Conservation (phyloP, 2,888 invertebrate genomes). For the Xiphydria camelus region DNA sequence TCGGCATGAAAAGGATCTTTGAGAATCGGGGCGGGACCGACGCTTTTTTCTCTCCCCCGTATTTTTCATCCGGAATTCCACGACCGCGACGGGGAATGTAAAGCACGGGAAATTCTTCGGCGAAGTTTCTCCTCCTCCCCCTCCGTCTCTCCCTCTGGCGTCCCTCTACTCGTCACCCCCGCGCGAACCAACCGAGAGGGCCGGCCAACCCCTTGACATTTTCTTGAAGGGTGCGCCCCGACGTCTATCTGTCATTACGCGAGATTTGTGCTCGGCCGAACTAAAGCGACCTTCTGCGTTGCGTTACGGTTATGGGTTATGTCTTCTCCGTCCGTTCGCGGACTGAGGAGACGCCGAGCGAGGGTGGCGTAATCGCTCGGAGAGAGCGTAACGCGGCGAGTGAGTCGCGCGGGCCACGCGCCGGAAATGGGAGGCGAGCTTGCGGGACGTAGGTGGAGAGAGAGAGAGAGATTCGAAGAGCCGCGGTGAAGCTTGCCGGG, state of each 20-base stretch:
- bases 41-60: constrained; percentile 7
- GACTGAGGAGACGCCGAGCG: too few relatives aligned
- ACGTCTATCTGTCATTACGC: constrained; percentile 43
- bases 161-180: too few relatives aligned
- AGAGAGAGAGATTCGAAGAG: too few relatives aligned
- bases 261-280: constrained; percentile 38
- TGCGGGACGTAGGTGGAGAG: too few relatives aligned
- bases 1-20: too few relatives aligned
- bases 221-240: constrained; percentile 30
- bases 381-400: too few relatives aligned
- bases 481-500: too few relatives aligned
- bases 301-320: constrained; percentile 40
- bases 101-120: constrained; percentile 18
- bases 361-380: constrained; percentile 30
- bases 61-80: constrained; percentile 4
- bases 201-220: constrained; percentile 32
- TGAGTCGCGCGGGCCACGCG: constrained; percentile 25
- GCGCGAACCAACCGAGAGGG: too few relatives aligned
- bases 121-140: too few relatives aligned
- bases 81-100: neutral
- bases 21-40: too few relatives aligned
- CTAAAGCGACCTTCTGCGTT: constrained; percentile 35
- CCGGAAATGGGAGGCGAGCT: constrained; percentile 39
- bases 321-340: neutral
- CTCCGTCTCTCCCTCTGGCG: too few relatives aligned